Percentiles rank a stretch among this genome's conserved stretches.
Evolutionary conservation across 2,888 invertebrate species (phyloP).

Genomic region (Tenthredo scrophulariae): DNA sequence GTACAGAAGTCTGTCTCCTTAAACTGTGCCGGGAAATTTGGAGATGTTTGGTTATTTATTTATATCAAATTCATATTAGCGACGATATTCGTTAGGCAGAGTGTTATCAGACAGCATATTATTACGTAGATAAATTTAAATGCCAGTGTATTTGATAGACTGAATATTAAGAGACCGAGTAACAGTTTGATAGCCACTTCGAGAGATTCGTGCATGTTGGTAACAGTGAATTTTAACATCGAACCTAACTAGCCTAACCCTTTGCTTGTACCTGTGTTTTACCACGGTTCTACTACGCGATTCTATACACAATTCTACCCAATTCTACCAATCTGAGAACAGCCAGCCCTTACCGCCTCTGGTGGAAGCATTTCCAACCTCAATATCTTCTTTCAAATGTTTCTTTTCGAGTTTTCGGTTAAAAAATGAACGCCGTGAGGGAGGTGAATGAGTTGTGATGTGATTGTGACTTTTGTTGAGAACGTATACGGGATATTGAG

Average conservation of each 20-base stretch:
- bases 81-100: constrained; percentile 58
- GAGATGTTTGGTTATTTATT: background rate
- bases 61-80: constrained; percentile 50
- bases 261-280: background rate
- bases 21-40: background rate
- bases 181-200: constrained; percentile 61
- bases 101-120: constrained; percentile 61
- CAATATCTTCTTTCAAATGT: constrained; percentile 62
- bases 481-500: background rate
- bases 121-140: constrained; percentile 63
- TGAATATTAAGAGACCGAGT: constrained; percentile 60
- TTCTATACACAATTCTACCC: too few relatives aligned
- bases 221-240: constrained; percentile 42
- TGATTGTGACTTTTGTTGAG: constrained; percentile 45
- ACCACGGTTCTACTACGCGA: too few relatives aligned
- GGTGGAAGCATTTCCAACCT: constrained; percentile 60
- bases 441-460: constrained; percentile 42
- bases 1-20: background rate
- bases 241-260: background rate
- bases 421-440: background rate
- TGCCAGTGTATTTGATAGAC: constrained; percentile 63
- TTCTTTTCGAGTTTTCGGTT: constrained; percentile 59
- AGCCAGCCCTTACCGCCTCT: background rate
- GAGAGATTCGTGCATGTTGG: constrained; percentile 51
- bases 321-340: background rate